These are phyloP conservation scores for Tuberolachnus salignus DNA, from an alignment of 2,888 invertebrate species.

Conservation along the genomic window DNA sequence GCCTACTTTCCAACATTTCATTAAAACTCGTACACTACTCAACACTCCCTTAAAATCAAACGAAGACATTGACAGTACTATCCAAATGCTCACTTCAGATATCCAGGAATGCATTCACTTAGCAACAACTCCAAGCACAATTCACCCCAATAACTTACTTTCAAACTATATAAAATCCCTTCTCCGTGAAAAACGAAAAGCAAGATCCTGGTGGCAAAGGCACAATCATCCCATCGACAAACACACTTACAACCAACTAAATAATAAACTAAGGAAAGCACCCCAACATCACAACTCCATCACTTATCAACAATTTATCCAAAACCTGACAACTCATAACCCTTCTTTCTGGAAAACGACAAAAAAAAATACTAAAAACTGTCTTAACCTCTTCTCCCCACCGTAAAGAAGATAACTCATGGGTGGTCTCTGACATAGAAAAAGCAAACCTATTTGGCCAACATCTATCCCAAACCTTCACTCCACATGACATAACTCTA, in stretches of 20 bases:
- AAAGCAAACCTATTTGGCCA: slow-evolving; percentile 18
- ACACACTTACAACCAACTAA: background rate
- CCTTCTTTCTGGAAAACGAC: slow-evolving; percentile 1
- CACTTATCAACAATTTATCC: slow-evolving; percentile 8
- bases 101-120: slow-evolving; percentile 13
- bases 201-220: background rate
- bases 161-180: slow-evolving; percentile 9
- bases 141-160: background rate
- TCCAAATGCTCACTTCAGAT: slow-evolving; percentile 11
- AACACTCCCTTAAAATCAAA: slow-evolving; percentile 13
- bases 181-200: slow-evolving; percentile 13
- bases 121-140: slow-evolving; percentile 15
- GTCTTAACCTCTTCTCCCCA: slow-evolving; percentile 4
- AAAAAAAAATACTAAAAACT: slow-evolving; percentile 16
- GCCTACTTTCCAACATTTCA: background rate
- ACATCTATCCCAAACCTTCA: slow-evolving; percentile 21
- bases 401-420: slow-evolving; percentile 22
- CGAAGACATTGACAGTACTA: slow-evolving; percentile 13
- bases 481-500: slow-evolving; percentile 23
- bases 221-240: background rate
- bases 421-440: slow-evolving; percentile 25
- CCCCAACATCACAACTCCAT: slow-evolving; percentile 1
- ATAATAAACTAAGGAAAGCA: background rate
- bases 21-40: background rate
- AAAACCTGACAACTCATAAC: background rate